Evolutionary conservation across 2,797 vertebrate species (phyloP).

Genomic region (Scolopax bukidnonensis): DNA sequence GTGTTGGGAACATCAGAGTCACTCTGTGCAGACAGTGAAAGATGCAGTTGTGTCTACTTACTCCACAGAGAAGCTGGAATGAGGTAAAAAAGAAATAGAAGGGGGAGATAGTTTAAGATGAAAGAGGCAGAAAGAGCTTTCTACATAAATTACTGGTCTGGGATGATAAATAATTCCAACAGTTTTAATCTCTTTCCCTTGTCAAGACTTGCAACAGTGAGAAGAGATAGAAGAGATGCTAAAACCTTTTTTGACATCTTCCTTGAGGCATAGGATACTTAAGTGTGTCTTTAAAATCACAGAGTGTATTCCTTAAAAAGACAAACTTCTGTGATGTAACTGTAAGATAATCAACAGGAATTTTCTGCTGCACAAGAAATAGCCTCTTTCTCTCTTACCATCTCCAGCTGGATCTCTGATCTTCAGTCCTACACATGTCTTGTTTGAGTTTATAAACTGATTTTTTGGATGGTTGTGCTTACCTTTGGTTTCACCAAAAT

Average conservation of each 20-base stretch:
- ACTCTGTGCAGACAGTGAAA: neutral
- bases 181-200: neutral
- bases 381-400: neutral
- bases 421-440: neutral
- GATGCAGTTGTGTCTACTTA: neutral
- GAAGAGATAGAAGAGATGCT: neutral
- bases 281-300: neutral
- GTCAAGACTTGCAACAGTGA: neutral
- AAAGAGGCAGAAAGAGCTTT: neutral
- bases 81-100: neutral
- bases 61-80: neutral
- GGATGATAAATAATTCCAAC: neutral
- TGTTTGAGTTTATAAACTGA: neutral
- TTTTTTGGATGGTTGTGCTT: neutral
- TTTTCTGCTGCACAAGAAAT: neutral
- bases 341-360: neutral
- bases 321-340: neutral
- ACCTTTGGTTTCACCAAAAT: neutral
- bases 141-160: neutral
- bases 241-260: neutral
- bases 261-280: neutral
- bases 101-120: neutral
- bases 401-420: neutral
- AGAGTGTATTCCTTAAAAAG: neutral
- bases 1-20: neutral